These are phyloP conservation scores for Phrynocephalus forsythii DNA, from an alignment of 2,797 vertebrate genomes.

Conservation along the genomic window DNA sequence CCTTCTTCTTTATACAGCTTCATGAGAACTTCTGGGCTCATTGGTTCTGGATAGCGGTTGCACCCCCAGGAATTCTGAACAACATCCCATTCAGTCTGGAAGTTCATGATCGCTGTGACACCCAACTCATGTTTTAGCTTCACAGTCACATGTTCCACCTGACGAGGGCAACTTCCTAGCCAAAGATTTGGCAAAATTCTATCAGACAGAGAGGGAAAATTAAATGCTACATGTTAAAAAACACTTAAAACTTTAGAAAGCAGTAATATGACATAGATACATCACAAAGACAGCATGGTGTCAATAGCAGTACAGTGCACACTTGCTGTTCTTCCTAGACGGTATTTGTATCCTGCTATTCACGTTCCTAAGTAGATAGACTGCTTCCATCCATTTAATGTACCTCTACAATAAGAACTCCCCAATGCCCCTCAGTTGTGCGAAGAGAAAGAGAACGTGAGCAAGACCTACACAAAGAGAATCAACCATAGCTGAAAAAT, in stretches of 20 bases:
- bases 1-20: conserved; percentile 90
- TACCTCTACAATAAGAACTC: background rate
- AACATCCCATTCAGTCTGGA: conserved; percentile 95
- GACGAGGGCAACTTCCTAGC: conserved; percentile 96
- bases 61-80: conserved; percentile 92
- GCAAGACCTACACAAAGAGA: background rate
- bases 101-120: conserved; percentile 95
- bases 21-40: conserved; percentile 90
- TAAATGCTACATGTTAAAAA: conserved; percentile 14
- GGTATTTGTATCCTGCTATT: background rate
- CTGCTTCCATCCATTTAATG: background rate
- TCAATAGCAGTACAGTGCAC: background rate
- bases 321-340: background rate
- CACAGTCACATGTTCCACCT: conserved; percentile 90
- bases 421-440: background rate
- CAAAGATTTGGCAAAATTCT: conserved; percentile 93
- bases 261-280: background rate
- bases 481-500: background rate
- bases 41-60: conserved; percentile 84
- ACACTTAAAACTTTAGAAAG: conserved; percentile 1
- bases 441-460: background rate
- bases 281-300: background rate
- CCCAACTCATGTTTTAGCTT: conserved; percentile 94
- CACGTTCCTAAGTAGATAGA: background rate
- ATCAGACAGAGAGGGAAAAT: conserved; percentile 56